These are phyloP conservation scores for Erythrolamprus reginae DNA, from an alignment of 2,113 vertebrate species.

Conservation along the genomic window DNA sequence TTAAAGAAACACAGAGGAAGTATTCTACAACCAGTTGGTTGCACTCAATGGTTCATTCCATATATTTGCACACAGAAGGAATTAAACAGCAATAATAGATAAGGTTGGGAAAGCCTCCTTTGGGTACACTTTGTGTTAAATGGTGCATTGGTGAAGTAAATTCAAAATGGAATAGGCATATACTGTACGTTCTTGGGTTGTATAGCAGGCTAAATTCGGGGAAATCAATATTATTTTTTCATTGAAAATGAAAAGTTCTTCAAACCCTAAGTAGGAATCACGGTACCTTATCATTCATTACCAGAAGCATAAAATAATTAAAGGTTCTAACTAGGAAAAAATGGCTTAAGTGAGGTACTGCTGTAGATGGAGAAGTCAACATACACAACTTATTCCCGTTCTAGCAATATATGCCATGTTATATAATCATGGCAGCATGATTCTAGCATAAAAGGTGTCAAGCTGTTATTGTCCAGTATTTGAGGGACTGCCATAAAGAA, in stretches of 20 bases:
- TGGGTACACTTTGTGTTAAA: conserved; percentile 23
- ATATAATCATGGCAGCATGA: not conserved
- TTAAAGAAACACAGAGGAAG: not conserved
- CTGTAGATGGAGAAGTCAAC: not conserved
- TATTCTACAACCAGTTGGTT: conserved; percentile 6
- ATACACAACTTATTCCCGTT: not conserved
- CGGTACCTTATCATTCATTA: not conserved
- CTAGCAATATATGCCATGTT: not conserved
- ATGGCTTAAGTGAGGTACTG: not conserved
- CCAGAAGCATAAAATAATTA: not conserved
- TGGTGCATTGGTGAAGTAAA: conserved; percentile 33
- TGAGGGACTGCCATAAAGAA: not conserved
- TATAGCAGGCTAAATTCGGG: not conserved
- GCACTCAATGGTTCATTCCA: not conserved
- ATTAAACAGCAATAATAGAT: conserved; percentile 37
- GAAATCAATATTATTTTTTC: not conserved
- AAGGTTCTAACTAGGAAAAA: not conserved
- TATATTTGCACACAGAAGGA: not conserved
- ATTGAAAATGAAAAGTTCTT: not conserved
- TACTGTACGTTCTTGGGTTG: not conserved
- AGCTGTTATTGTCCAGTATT: not conserved
- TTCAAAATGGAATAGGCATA: conserved; percentile 25
- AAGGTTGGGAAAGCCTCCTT: not conserved
- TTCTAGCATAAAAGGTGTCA: not conserved
- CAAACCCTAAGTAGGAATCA: not conserved